Base-by-base conservation (phyloP, 2,888 invertebrate genomes). In the Scelioninae gen. 2 region DNA sequence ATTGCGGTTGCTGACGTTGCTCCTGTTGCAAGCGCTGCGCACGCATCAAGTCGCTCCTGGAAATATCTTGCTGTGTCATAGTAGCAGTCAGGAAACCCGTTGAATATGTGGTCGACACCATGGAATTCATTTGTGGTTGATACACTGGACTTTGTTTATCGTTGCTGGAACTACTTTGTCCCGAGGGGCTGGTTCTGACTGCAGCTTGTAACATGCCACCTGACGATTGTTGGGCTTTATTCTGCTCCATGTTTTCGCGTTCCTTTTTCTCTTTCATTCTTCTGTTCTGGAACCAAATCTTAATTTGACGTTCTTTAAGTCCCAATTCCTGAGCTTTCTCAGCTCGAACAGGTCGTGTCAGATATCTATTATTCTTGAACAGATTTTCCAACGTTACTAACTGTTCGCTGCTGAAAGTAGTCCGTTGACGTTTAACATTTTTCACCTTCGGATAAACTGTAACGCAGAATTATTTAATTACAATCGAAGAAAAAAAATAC, bases 231-330 rank as follows among this genome's bases (percentile, higher is more conserved):
- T 37, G 13, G 15, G 3, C 15, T 37, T 37, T 37, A 4, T 16
- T 63, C 31, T 55, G 63, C 9, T 73, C 69, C 43, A 69, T 15
- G 13, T 11, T 33, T 37, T 57, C 67, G 1, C 68, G 57, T 48
- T 73, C 73, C 15, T 69, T 73, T 15, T 73, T 73, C 10, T 65
- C 64, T 25, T 73, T 73, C 73, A 73, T 73, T 18, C 73, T 15
- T n/a, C 73, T 25, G n/a, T 73, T 73, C 43, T 73, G 73, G 35
- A 73, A 73, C 73, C 73, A 73, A 3, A 73, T 69, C 48, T 73
- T 73, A 1, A 73, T 73, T n/a, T 73, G 73, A 1, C 64, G 22
- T 28, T 73, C 73, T 13, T 73, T 68, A 1, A 69, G 15, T 2
- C 60, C 68, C 2, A 73, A 35, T 15, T 68, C 63, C 4, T 69